phyloP scores from a whole-genome alignment of 2,888 invertebrate genomes.

The Helicoverpa assulta region DNA sequence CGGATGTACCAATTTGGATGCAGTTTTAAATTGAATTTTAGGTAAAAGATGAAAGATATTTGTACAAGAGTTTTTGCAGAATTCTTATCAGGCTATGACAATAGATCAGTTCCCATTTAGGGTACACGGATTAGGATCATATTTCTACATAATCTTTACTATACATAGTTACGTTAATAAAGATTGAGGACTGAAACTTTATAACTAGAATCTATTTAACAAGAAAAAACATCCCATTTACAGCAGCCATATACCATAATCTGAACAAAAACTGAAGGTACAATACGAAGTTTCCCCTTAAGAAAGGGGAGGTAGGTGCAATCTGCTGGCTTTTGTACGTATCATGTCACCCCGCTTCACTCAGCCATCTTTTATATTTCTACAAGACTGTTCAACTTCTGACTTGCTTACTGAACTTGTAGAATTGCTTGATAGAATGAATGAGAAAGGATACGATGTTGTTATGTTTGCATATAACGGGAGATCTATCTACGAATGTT shows the following conservation, averaged over 20 bases:
- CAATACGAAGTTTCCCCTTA: constrained; percentile 72
- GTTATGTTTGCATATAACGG: background rate
- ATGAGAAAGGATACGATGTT: background rate
- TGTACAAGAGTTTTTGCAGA: too few species aligned
- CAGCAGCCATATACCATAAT: constrained; percentile 10
- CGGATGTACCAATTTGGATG: too few species aligned
- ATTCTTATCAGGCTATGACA: too few species aligned
- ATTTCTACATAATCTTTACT: too few species aligned
- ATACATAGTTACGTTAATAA: too few species aligned
- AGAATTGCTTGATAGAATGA: constrained; percentile 9
- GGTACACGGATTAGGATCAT: too few species aligned
- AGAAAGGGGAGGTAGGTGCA: constrained; percentile 79
- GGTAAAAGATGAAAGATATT: too few species aligned
- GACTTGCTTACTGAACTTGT: constrained; percentile 42
- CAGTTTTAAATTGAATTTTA: too few species aligned
- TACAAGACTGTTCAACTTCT: constrained; percentile 51
- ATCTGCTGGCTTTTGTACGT: constrained; percentile 86
- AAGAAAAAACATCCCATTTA: background rate
- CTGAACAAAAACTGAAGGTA: constrained; percentile 11
- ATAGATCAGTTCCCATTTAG: too few species aligned
- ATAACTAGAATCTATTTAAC: too few species aligned
- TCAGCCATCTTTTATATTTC: constrained; percentile 73
- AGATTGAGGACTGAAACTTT: too few species aligned
- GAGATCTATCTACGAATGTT: too few species aligned
- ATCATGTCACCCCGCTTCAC: constrained; percentile 80